Base-by-base conservation (phyloP, 2,113 vertebrate species). In the Colistium nudipinnis region DNA sequence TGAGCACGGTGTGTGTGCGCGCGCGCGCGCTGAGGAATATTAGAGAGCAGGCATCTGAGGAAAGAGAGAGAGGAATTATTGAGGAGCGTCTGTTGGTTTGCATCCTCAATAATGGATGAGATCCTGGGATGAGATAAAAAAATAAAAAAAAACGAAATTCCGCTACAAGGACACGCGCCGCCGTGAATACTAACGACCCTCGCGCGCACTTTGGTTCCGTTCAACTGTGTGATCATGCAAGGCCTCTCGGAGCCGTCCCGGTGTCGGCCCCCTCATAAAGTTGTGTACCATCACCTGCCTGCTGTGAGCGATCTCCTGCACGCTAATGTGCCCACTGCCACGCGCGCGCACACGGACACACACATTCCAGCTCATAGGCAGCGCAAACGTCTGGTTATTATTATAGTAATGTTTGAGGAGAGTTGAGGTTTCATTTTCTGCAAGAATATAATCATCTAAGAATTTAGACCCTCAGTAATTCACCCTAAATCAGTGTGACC, bases 81-180 rank as follows among this genome's bases (percentile, higher is more conserved):
- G 71, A 84, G 81, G 70, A 76, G 77, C 49, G 57, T 76, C 74
- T 80, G 74, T 80, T 64, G 48, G 76, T 74, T 84, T 66, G 73
- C 78, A 67, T 83, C 73, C 84, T 91, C 83, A 92, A 92, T 89
- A 90, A 91, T 89, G 85, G 81, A 90, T 89, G 89, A 91, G 89
- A 89, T 90, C 74, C 67, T 90, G 74, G 74, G 60, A 80, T 84
- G 76, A 90, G 86, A 91, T 89, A 88, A 88, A 87, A 60, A 78
- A 35, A 68, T 63, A 86, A 84, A 83, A 88, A 88, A 87, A 60
- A 78, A 35, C 70, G 63, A 86, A 84, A 83, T 79, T 84, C 81
- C 70, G 81, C 81, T 83, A 87, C 85, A 88, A 91, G 86, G 88
- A 88, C 83, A 57, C 51, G 17, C 62, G 12, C 65, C 67, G 81